Evolutionary conservation across 1,140 invertebrate genomes (phyloP).

Genomic region (Harpegnathos saltator): DNA sequence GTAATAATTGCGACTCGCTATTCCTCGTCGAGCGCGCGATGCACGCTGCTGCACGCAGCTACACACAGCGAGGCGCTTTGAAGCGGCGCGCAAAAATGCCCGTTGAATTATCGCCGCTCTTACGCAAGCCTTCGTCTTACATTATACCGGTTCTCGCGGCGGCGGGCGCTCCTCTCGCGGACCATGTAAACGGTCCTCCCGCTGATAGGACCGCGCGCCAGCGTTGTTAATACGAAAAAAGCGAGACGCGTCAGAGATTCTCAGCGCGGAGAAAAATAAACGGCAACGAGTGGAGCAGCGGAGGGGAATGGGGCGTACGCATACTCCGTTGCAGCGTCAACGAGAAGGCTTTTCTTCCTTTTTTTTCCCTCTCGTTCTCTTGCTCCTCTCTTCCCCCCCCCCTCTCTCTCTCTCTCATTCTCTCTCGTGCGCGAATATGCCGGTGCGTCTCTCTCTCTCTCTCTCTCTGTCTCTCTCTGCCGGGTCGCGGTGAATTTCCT

Average conservation of each 20-base stretch:
- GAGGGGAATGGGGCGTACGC: neutral
- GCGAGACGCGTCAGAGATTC: neutral
- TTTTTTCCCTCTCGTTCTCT: neutral
- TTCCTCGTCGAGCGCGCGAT: neutral
- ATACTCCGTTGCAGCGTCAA: neutral
- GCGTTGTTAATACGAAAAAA: slow-evolving; percentile 15
- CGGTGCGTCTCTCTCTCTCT: slow-evolving; percentile 1
- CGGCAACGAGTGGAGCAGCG: no score
- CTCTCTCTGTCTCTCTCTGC: slow-evolving; percentile 6
- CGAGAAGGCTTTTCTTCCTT: neutral
- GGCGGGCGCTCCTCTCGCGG: neutral
- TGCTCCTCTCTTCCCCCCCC: no score
- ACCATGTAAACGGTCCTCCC: neutral
- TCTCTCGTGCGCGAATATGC: no score
- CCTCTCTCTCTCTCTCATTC: no score
- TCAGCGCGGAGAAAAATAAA: slow-evolving; percentile 19
- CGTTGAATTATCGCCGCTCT: slow-evolving; percentile 37
- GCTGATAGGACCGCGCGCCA: slow-evolving; percentile 11
- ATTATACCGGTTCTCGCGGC: slow-evolving; percentile 25
- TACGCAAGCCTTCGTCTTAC: slow-evolving; percentile 43
- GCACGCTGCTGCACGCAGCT: neutral
- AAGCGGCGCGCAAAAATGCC: slow-evolving; percentile 8
- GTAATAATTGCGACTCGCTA: neutral
- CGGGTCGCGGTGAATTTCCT: slow-evolving; percentile 39
- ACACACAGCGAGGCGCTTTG: neutral